Evolutionary conservation across 2,113 vertebrate genomes (phyloP).

Genomic region (Prietella phreatophila): DNA sequence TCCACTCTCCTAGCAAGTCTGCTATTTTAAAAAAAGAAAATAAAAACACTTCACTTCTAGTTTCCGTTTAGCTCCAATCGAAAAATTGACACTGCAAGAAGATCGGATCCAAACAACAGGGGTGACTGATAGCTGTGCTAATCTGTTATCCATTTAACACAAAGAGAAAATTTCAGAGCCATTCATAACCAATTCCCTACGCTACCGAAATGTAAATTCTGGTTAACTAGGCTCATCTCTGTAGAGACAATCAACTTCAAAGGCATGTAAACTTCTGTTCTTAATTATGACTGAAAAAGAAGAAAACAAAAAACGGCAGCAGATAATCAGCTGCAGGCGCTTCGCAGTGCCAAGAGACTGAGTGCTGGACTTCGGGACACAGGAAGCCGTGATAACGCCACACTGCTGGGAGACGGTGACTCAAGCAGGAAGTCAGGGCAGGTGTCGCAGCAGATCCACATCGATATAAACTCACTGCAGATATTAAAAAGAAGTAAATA

Average conservation of each 20-base stretch:
- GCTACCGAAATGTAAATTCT: slow-evolving; percentile 64
- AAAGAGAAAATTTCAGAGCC: slow-evolving; percentile 36
- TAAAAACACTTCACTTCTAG: neutral
- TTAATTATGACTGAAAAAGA: slow-evolving; percentile 60
- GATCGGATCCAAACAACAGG: slow-evolving; percentile 21
- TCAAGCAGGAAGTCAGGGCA: slow-evolving; percentile 71
- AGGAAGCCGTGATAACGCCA: slow-evolving; percentile 64
- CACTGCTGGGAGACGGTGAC: slow-evolving; percentile 65
- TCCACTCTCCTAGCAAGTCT: neutral
- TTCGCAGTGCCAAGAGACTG: slow-evolving; percentile 12
- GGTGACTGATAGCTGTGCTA: slow-evolving; percentile 47
- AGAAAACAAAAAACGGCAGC: slow-evolving; percentile 63
- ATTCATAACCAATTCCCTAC: slow-evolving; percentile 41
- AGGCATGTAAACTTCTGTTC: slow-evolving; percentile 58
- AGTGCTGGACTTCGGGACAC: slow-evolving; percentile 61
- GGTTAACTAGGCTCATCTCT: slow-evolving; percentile 59
- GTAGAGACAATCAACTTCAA: slow-evolving; percentile 61
- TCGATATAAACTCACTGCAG: slow-evolving; percentile 51
- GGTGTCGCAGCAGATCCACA: slow-evolving; percentile 64
- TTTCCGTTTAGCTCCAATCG: neutral
- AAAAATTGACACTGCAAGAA: neutral
- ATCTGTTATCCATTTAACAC: slow-evolving; percentile 37
- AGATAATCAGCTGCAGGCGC: slow-evolving; percentile 67
- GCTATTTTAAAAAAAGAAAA: neutral
- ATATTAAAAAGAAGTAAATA: neutral